phyloP scores from a whole-genome alignment of 2,113 vertebrate species.

The Ceuthmochares aereus region DNA sequence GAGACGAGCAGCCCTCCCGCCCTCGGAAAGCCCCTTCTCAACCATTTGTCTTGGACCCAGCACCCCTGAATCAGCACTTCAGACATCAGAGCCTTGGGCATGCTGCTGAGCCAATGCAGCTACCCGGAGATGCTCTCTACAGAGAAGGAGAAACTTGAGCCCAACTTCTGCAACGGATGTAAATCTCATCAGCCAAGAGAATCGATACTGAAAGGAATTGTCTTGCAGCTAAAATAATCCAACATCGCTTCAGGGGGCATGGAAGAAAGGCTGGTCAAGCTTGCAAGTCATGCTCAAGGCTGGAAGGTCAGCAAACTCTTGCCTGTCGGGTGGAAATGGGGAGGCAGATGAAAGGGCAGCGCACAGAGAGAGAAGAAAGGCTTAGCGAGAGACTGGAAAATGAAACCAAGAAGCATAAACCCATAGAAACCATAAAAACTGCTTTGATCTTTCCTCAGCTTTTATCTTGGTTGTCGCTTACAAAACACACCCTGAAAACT shows the following conservation, averaged over 20 bases:
- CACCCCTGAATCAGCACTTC: neutral
- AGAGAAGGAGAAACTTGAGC: neutral
- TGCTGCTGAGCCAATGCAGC: neutral
- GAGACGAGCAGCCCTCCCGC: neutral
- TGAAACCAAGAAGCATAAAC: slow-evolving; percentile 6
- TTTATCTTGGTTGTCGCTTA: neutral
- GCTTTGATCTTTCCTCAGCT: slow-evolving; percentile 42
- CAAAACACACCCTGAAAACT: neutral
- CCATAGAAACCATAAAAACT: neutral
- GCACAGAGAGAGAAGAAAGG: neutral
- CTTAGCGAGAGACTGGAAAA: neutral
- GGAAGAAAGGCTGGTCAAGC: rapidly evolving
- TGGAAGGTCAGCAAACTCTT: neutral
- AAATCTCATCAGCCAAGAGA: neutral
- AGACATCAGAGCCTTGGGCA: rapidly evolving
- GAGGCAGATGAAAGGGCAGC: neutral
- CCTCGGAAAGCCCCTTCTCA: slow-evolving; percentile 46
- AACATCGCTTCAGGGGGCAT: rapidly evolving
- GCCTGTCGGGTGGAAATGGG: rapidly evolving
- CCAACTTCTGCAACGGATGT: neutral
- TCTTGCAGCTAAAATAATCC: neutral
- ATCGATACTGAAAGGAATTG: neutral
- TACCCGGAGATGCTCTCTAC: neutral
- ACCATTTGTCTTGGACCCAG: neutral
- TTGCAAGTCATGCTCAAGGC: rapidly evolving